Base-by-base conservation (phyloP, 1,140 invertebrate species). In the Metaphire vulgaris region DNA sequence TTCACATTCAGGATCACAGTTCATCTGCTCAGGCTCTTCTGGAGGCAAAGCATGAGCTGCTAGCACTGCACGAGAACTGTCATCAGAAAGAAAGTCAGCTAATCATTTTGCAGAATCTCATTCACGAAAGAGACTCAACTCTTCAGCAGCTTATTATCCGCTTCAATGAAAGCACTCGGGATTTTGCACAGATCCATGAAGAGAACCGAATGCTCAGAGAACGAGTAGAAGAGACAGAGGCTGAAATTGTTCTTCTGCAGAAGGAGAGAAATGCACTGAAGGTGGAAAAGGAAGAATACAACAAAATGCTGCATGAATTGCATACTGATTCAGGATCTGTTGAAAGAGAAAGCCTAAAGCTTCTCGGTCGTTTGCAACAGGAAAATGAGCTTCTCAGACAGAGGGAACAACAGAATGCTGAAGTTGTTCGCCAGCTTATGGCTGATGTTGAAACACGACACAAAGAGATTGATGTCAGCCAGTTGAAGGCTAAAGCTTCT, bases 21-120 rank as follows among this genome's bases (percentile, higher is more conserved):
- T 74, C 76, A 30, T 74, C 79, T 16, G 64, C 68, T 29, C 28
- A 72, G 26, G 77, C 76, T n/a, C 74, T 80, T 21, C 30, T 79
- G 16, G 79, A 79, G 64, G 79, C 77, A 21, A 80, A 80, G 66
- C 76, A 79, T 70, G 65, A 80, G 33, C 33, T 79, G 21, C 32
- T 80, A 2, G 74, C 73, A 26, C 71, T 80, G 64, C 68, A 79
- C 29, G 29, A 79, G 65, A 31, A 28, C 67, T 74, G 56, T 34
- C 21, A 41, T 6, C 41, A 75, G 32, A 79, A 79, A 68, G 77
- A 78, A 2, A 16, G 21, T 21, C 71, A 77, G 65, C 32, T 77
- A 32, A 66, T 66, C 33, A 21, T 33, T 1, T 64, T 77, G n/a
- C 76, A 74, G 56, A 56, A 74, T 29, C 71, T 71, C 16, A 34